Base-by-base conservation (phyloP, 2,797 vertebrate species). In the Sebastes steindachneri region DNA sequence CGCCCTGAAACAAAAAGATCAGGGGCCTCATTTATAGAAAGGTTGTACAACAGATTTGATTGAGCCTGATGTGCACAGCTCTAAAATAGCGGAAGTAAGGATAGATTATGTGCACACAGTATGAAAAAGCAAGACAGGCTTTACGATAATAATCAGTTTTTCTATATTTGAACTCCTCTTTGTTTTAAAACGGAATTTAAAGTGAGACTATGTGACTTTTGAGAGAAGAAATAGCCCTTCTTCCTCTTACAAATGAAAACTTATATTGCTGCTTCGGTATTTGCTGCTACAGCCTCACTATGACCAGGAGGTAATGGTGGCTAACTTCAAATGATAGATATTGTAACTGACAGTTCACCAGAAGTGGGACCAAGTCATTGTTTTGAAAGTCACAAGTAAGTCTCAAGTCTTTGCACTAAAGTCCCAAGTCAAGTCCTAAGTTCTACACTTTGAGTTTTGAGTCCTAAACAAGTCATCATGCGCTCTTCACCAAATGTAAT, bases 11-110 rank as follows among this genome's bases (percentile, higher is more conserved):
- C 88, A 79, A 62, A 70, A 55, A 80, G 62, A 81, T 85, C 91
- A 86, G 88, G 90, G 89, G 86, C 89, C 88, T 88, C 87, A 86
- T 88, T 88, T 84, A 84, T 53, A 23, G 41, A 58, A 74, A 82
- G 14, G 9, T 3, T 55, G 77, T 79, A 79, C 83, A 84, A 82
- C 68, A 72, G 84, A 88, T 89, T 89, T 83, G 83, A 91, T 77
- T 74, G 62, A 82, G 65, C 31, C 62, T 51, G 26, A 48, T 29
- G 57, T 71, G 60, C 53, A 57, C 64, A 23, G 48, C 48, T 55
- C 23, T 75, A 35, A 64, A 48, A 72, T 9, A 35, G 9, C 29
- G 5, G 26, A 12, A 75, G 33, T 41, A 15, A 57, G 37, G 54
- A 80, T 33, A 45, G 2, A 48, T n/a, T 64, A 63, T 53, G 60